phyloP scores from a whole-genome alignment of 2,888 invertebrate genomes.

The Scelioninae gen. 2 region DNA sequence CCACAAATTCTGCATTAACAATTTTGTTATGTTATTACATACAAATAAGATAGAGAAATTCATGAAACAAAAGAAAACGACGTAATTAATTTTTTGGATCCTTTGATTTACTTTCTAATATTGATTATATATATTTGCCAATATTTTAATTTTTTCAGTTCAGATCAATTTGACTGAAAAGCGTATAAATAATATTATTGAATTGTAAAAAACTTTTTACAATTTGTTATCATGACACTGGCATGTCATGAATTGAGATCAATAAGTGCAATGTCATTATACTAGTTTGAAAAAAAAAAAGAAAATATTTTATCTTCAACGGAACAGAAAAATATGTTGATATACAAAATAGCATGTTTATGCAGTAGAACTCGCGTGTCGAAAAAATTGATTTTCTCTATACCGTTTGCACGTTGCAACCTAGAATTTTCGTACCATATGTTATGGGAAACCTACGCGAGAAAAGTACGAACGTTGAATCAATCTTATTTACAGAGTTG shows the following conservation, averaged over 20 bases:
- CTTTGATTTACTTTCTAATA: too few species aligned
- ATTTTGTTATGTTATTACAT: too few species aligned
- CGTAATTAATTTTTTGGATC: too few species aligned
- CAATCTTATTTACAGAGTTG: slow-evolving; percentile 34
- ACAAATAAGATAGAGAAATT: too few species aligned
- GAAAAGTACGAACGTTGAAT: slow-evolving; percentile 6
- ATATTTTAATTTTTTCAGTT: not conserved
- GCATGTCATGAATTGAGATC: slow-evolving; percentile 11
- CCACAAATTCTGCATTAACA: too few species aligned
- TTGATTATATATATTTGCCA: not conserved
- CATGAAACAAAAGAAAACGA: too few species aligned
- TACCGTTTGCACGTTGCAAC: not conserved
- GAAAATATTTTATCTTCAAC: slow-evolving; percentile 1
- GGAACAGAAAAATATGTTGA: slow-evolving; percentile 10
- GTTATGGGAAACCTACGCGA: slow-evolving; percentile 3
- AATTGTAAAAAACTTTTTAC: slow-evolving; percentile 2
- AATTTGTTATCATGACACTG: slow-evolving; percentile 14
- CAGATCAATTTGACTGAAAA: not conserved
- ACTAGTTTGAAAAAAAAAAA: slow-evolving; percentile 19
- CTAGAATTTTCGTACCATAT: slow-evolving; percentile 5
- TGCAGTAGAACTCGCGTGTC: slow-evolving; percentile 32
- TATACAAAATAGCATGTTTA: slow-evolving; percentile 10
- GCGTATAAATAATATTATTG: not conserved
- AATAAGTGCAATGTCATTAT: slow-evolving; percentile 29
- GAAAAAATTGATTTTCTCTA: slow-evolving; percentile 38